Base-by-base conservation (phyloP, 2,888 invertebrate species). In the Suillia variegata region DNA sequence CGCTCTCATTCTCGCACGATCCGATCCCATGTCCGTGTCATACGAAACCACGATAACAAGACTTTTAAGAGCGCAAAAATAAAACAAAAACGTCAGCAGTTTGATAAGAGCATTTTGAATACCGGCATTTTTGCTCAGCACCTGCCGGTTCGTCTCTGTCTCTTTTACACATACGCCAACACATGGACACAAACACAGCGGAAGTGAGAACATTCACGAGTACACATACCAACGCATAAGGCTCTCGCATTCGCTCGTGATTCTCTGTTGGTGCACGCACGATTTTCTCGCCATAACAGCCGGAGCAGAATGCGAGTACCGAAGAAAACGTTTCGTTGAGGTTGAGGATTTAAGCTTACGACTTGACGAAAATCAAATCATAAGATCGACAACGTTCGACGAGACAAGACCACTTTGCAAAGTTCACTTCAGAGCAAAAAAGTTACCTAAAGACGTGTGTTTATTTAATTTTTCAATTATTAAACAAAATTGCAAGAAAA, bases 301-400 rank as follows among this genome's bases (percentile, higher is more conserved):
- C n/a, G n/a, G n/a, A n/a, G n/a, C n/a, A n/a, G n/a, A n/a, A n/a
- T n/a, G n/a, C n/a, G n/a, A n/a, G n/a, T n/a, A n/a, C n/a, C 21
- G 58, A 58, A 42, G 33, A 42, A 21, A 53, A 54, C 65, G 58
- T 58, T 68, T 57, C 62, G 57, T 59, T 68, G 68, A 74, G 74
- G 57, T 59, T 68, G 68, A 74, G 74, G 70, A 78, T 77, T 78
- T 77, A 80, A 82, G 76, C 80, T 80, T 78, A 72, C 76, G 80
- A 74, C 75, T 73, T 71, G 68, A 74, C 70, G 75, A 75, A 78
- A 74, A 78, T 77, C 77, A 75, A 74, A 73, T 80, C 81, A 82
- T 77, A 80, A 76, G 75, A 78, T 77, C 81, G 76, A 76, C 79
- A 80, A 75, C 80, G 74, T 74, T 81, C 80, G 77, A 75, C 70